These are phyloP conservation scores for Pseudeuparius sepicola DNA, from an alignment of 2,888 invertebrate genomes.

Conservation along the genomic window DNA sequence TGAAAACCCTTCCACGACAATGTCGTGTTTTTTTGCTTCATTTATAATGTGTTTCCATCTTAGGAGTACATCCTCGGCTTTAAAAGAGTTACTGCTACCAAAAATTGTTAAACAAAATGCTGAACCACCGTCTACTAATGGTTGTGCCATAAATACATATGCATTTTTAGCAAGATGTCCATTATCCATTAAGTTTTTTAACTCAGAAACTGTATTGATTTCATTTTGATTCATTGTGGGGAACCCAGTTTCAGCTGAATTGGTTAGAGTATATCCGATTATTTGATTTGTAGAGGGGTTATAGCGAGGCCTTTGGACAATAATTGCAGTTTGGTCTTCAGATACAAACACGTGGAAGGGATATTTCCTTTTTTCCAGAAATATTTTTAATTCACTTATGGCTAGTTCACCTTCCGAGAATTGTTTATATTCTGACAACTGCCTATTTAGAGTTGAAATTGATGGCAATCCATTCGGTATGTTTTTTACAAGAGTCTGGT, in stretches of 20 bases:
- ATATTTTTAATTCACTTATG: conserved; percentile 1
- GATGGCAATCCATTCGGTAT: conserved; percentile 4
- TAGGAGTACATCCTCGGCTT: conserved; percentile 10
- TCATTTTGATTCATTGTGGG: conserved; percentile 12
- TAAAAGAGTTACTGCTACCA: conserved; percentile 19
- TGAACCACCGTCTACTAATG: conserved; percentile 14
- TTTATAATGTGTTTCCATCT: conserved; percentile 18
- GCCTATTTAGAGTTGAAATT: conserved; percentile 1
- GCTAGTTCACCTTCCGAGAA: neutral
- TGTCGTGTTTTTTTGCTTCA: conserved; percentile 15
- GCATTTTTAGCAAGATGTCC: conserved; percentile 11
- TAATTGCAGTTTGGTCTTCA: conserved; percentile 17
- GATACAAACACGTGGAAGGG: conserved; percentile 4
- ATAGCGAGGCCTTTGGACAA: conserved; percentile 11
- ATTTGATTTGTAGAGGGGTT: conserved; percentile 14
- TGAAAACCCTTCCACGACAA: conserved; percentile 19
- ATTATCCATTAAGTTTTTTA: conserved; percentile 14
- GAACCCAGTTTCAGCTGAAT: conserved; percentile 10
- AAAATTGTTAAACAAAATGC: conserved; percentile 19
- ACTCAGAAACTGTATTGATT: conserved; percentile 14
- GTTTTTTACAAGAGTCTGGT: conserved; percentile 6
- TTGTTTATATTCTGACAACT: neutral
- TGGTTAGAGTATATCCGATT: conserved; percentile 13
- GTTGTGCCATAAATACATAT: conserved; percentile 19
- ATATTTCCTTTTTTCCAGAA: conserved; percentile 2